Percentiles rank a stretch among this genome's conserved stretches.
phyloP scores from a whole-genome alignment of 2,888 invertebrate species.

The Dorcus hopei region DNA sequence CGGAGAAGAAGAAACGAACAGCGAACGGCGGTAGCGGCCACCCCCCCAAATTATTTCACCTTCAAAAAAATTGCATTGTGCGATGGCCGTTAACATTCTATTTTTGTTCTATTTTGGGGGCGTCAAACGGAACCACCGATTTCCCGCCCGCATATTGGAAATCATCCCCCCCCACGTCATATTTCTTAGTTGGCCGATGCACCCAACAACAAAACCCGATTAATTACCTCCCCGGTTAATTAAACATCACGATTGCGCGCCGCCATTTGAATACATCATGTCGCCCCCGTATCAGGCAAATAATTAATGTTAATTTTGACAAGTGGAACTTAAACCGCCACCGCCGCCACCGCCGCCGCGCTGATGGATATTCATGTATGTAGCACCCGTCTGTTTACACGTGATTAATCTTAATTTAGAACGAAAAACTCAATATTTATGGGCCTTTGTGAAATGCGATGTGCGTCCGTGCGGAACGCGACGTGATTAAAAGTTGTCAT shows the following conservation, averaged over 20 bases:
- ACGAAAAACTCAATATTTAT: neutral
- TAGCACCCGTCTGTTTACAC: neutral
- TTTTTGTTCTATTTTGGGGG: too few relatives aligned
- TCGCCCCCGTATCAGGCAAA: conserved; percentile 17
- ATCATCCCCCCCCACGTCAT: neutral
- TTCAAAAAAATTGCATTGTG: too few relatives aligned
- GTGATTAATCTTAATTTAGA: neutral
- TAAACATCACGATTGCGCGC: conserved; percentile 23
- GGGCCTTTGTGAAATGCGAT: neutral
- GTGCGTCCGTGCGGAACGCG: too few relatives aligned
- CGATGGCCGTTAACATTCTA: too few relatives aligned
- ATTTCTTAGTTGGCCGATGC: neutral
- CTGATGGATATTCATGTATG: conserved; percentile 10
- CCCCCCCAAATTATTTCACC: too few relatives aligned
- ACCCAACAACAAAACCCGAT: conserved; percentile 10
- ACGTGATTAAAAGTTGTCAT: too few relatives aligned
- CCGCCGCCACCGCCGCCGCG: neutral
- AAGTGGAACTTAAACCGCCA: conserved; percentile 14
- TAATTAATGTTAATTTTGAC: conserved; percentile 27
- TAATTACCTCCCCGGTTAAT: conserved; percentile 20
- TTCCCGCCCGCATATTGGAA: neutral
- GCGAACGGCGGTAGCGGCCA: too few relatives aligned
- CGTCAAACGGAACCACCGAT: too few relatives aligned
- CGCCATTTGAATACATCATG: conserved; percentile 25
- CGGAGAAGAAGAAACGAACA: too few relatives aligned